phyloP scores from a whole-genome alignment of 2,113 vertebrate species.

The Tragelaphus strepsiceros region DNA sequence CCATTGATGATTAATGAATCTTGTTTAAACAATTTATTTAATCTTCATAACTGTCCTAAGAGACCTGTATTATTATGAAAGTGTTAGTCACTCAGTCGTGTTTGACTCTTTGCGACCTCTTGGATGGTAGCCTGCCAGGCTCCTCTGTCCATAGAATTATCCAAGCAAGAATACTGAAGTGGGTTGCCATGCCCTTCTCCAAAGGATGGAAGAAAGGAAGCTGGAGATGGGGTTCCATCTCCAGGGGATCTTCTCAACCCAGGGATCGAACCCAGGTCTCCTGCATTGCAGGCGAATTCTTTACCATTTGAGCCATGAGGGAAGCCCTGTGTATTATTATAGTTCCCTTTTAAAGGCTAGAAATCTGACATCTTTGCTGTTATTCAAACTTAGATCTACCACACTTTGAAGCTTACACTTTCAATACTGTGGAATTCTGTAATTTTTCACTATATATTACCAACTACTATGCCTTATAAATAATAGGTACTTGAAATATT shows the following conservation, averaged over 20 bases:
- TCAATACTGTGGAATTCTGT: background rate
- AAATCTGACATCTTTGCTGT: background rate
- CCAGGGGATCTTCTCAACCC: background rate
- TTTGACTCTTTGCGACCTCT: background rate
- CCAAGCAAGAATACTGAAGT: background rate
- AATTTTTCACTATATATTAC: background rate
- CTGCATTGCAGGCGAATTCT: background rate
- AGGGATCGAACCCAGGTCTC: background rate
- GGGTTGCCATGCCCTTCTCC: background rate
- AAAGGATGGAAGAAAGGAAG: background rate
- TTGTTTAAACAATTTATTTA: background rate
- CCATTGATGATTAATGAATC: background rate
- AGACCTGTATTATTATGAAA: background rate
- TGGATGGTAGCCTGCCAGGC: background rate
- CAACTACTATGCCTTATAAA: background rate
- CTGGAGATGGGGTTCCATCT: background rate
- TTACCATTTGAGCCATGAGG: background rate
- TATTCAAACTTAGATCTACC: background rate
- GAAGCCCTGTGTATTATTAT: background rate
- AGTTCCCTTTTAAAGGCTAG: background rate
- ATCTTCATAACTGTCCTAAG: background rate
- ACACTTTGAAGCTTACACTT: background rate
- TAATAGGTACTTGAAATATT: background rate
- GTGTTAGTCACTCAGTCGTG: background rate
- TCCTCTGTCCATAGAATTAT: background rate